Percentiles rank a stretch among this genome's conserved stretches.
phyloP scores from a whole-genome alignment of 2,797 vertebrate genomes.

The Propithecus deckenii region DNA sequence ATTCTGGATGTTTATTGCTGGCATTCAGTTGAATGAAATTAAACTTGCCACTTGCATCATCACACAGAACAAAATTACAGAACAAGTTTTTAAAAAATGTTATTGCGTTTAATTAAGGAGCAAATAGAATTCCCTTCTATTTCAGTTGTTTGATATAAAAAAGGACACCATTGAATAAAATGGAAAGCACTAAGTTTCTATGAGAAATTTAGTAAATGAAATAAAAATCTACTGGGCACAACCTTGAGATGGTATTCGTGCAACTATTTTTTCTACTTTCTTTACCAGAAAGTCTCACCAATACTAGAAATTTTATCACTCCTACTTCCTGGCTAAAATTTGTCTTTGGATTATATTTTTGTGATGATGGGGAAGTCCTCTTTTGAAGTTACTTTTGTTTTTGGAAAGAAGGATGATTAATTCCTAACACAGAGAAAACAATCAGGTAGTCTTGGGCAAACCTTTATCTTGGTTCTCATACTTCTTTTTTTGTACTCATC shows the following conservation, averaged over 20 bases:
- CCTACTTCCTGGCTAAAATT: neutral
- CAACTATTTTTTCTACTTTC: neutral
- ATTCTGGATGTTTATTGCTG: neutral
- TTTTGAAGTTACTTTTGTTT: neutral
- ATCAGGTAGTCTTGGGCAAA: neutral
- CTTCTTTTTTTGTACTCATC: neutral
- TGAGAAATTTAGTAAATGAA: neutral
- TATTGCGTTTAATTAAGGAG: slow-evolving; percentile 50
- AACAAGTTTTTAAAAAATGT: neutral
- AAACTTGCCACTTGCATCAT: slow-evolving; percentile 24
- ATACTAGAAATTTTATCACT: neutral
- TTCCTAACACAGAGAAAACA: neutral
- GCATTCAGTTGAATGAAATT: slow-evolving; percentile 34
- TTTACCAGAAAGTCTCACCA: neutral
- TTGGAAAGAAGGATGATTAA: neutral
- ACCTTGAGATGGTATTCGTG: neutral
- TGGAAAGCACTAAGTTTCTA: neutral
- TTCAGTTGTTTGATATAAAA: slow-evolving; percentile 2
- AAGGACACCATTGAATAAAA: neutral
- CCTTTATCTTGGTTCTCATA: neutral
- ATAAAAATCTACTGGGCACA: neutral
- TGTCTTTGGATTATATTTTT: neutral
- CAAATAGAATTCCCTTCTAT: slow-evolving; percentile 36
- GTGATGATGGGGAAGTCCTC: fast-evolving
- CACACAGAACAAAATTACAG: slow-evolving; percentile 41